Percentiles rank a stretch among this genome's conserved stretches.
Evolutionary conservation across 2,797 vertebrate genomes (phyloP).

Genomic region (Anolis apletophallus): DNA sequence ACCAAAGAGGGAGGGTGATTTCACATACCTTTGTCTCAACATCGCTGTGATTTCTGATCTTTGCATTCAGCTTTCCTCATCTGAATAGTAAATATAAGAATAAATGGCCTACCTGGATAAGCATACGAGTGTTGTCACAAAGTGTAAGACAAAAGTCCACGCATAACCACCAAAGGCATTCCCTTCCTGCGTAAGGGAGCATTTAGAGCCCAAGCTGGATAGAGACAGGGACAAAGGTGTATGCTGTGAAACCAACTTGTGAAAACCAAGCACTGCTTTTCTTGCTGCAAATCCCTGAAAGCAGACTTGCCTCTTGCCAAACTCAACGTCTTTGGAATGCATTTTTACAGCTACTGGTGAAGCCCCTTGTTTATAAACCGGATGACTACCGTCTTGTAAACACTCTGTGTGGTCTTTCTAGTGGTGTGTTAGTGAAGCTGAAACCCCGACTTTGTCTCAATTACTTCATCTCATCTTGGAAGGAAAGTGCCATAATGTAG

Average conservation of each 20-base stretch:
- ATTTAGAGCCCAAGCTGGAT: not conserved
- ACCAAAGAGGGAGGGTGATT: not conserved
- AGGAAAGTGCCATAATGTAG: not conserved
- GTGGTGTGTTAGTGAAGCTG: not conserved
- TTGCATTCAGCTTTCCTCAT: not conserved
- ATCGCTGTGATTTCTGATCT: not conserved
- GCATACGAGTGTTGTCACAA: not conserved
- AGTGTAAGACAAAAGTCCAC: not conserved
- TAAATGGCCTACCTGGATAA: conserved; percentile 17
- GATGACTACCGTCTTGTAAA: conserved; percentile 34
- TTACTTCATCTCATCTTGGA: not conserved
- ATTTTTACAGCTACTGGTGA: not conserved
- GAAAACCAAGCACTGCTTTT: not conserved
- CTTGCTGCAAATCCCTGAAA: not conserved
- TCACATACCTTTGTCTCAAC: no score
- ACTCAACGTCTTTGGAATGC: conserved; percentile 28
- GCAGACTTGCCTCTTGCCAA: conserved; percentile 4
- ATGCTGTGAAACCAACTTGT: not conserved
- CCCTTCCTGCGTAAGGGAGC: not conserved
- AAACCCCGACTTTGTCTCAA: not conserved
- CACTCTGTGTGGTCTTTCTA: conserved; percentile 1
- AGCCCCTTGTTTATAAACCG: conserved; percentile 20
- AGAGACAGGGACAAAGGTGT: not conserved
- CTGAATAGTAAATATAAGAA: not conserved
- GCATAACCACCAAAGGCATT: not conserved